Base-by-base conservation (phyloP, 1,140 invertebrate genomes). In the Trinorchestia longiramus region DNA sequence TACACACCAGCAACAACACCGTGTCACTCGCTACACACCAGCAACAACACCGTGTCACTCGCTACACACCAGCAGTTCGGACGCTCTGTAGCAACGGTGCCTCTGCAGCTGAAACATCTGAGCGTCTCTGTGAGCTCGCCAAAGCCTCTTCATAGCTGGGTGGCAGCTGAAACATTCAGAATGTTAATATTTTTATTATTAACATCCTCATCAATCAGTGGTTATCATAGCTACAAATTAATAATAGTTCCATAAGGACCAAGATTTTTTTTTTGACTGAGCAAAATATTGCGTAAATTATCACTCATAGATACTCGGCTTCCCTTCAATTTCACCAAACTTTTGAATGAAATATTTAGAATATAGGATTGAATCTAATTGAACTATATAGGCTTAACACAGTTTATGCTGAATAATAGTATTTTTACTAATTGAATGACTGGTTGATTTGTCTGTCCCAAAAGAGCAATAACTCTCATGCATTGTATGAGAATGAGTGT, bases 71-170 rank as follows among this genome's bases (percentile, higher is more conserved):
- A 36, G 95, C 62, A 43, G 91, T 40, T 41, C 53, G 62, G n/a
- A 96, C 43, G 57, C 43, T 96, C 62, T 95, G 36, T 43, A 96
- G 43, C 42, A 95, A 11, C 45, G 91, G 36, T 41, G 43, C 43
- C 28, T 92, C 11, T n/a, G 95, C 42, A 6, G 3, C 28, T 3
- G 96, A n/a, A 41, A 57, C 0, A 0, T 44, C 92, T 3, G 11
- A 53, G 94, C 91, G 95, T 8, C 43, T 87, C 17, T 0, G 87
- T 8, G 44, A 77, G 87, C 96, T 96, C 28, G 96, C 96, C 45
- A 97, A 94, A 11, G 96, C 96, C 77, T 97, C 96, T 87, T 97
- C 96, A 45, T 97, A 97, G 90, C 96, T 96, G 11, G 96, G 96
- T 17, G 96, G 96, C 6, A 96, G 44, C 92, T 96, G 96, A 95